These are phyloP conservation scores for Psephotus haematonotus DNA, from an alignment of 2,113 vertebrate species.

Conservation along the genomic window DNA sequence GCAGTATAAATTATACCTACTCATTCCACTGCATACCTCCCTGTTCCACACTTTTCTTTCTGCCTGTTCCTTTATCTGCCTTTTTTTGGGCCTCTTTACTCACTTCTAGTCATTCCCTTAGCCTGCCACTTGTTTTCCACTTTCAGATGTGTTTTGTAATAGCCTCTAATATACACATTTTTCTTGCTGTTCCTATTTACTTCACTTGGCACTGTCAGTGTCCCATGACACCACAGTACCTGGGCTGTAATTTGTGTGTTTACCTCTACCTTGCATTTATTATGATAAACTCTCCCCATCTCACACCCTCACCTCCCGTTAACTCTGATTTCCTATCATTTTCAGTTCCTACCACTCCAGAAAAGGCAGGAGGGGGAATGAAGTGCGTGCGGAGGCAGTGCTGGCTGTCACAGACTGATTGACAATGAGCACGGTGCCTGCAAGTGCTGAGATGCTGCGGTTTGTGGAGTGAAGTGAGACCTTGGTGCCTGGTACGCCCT, in stretches of 20 bases:
- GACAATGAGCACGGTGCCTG: slow-evolving; percentile 18
- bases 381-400: not conserved
- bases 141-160: not conserved
- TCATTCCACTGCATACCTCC: not conserved
- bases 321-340: slow-evolving; percentile 13
- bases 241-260: not conserved
- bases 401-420: slow-evolving; percentile 46
- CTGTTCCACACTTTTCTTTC: not conserved
- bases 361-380: not conserved
- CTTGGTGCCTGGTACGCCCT: not conserved
- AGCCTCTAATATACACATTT: not conserved
- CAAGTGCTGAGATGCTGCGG: not conserved
- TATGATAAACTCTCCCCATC: not conserved
- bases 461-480: slow-evolving; percentile 46
- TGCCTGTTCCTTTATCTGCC: not conserved
- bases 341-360: not conserved
- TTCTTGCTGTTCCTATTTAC: not conserved
- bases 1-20: not conserved
- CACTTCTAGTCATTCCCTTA: not conserved
- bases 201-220: not conserved
- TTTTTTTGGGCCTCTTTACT: not conserved
- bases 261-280: slow-evolving; percentile 16
- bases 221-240: not conserved
- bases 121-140: not conserved
- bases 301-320: not conserved